phyloP scores from a whole-genome alignment of 2,797 vertebrate genomes.

The Poeciliopsis paucimaculata region DNA sequence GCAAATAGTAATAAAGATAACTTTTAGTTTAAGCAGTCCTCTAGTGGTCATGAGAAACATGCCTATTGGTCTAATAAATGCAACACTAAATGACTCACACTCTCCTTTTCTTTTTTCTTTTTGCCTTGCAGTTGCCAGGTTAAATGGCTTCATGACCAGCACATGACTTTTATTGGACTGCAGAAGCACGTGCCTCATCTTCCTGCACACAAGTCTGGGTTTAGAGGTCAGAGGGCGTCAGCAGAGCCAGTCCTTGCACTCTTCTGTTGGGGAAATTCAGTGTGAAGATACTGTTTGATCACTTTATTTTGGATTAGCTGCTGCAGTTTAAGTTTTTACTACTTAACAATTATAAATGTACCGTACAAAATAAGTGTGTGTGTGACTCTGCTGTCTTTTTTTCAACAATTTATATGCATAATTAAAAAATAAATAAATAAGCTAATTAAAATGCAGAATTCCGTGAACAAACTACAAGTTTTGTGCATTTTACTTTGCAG shows the following conservation, averaged over 20 bases:
- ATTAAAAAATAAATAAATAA: not conserved
- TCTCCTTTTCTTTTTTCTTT: not conserved
- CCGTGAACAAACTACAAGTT: not conserved
- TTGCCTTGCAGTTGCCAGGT: not conserved
- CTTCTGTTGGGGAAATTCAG: no score
- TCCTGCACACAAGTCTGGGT: conserved; percentile 1
- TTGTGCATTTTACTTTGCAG: not conserved
- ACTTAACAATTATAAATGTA: not conserved
- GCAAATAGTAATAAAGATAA: not conserved
- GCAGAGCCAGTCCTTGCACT: not conserved
- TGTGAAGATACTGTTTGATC: not conserved
- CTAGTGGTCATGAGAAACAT: not conserved
- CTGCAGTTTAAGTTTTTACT: not conserved
- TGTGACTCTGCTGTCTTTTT: not conserved
- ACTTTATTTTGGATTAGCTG: not conserved
- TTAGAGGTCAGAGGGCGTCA: not conserved
- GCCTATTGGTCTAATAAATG: not conserved
- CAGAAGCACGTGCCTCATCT: not conserved
- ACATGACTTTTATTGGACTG: not conserved
- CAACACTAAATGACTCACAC: not conserved
- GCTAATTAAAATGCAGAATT: not conserved
- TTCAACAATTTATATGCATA: not conserved
- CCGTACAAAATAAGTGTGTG: not conserved
- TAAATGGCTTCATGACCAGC: not conserved
- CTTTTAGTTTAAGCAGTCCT: not conserved